Evolutionary conservation across 2,888 invertebrate genomes (phyloP).

Genomic region (Tipula vernalis): DNA sequence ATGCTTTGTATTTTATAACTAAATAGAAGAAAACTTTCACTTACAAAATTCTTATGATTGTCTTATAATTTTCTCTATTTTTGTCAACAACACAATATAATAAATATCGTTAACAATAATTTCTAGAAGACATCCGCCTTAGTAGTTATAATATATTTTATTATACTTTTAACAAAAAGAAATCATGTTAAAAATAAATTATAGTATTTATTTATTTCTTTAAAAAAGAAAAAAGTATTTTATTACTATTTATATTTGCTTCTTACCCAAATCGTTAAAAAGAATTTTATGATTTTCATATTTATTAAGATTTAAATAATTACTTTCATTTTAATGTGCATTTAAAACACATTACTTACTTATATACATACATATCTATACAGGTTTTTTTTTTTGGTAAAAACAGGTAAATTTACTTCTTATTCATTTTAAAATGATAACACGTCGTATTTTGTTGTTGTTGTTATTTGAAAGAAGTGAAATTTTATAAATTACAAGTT

Average conservation of each 20-base stretch:
- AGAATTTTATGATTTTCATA: neutral
- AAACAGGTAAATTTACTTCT: neutral
- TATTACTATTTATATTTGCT: neutral
- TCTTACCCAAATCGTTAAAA: neutral
- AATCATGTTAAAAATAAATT: neutral
- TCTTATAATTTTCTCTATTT: neutral
- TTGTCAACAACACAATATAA: neutral
- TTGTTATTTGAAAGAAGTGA: neutral
- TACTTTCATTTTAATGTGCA: neutral
- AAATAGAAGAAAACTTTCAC: neutral
- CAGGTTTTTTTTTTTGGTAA: neutral
- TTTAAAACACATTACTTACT: neutral
- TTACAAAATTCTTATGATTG: neutral
- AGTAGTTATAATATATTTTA: neutral
- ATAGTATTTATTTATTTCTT: neutral
- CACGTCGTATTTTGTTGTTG: neutral
- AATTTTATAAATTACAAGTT: neutral
- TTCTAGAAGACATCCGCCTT: conserved; percentile 4
- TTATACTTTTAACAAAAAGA: neutral
- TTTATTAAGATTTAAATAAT: neutral
- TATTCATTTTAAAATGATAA: neutral
- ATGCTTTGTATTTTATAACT: neutral
- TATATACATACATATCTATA: neutral
- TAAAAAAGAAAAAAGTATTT: neutral
- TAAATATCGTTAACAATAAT: neutral